Conservation (phyloP, 2,888 invertebrate genomes). For the Idaea straminata region DNA sequence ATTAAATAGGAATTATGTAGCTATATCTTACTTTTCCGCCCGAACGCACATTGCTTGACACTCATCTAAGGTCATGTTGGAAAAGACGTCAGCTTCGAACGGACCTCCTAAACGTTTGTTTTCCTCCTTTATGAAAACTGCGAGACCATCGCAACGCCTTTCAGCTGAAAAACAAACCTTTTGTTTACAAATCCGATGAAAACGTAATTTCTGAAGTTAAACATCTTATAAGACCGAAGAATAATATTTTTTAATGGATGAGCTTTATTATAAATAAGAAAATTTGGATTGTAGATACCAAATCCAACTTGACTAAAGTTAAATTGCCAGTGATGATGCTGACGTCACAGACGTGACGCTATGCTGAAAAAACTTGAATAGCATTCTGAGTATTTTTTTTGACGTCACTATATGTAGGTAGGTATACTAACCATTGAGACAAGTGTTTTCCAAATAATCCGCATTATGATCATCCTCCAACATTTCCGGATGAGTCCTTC, state of each 20-base stretch:
- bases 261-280: neutral
- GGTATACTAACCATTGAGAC: slow-evolving; percentile 85
- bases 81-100: slow-evolving; percentile 92
- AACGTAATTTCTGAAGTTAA: neutral
- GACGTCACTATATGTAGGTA: too few species aligned
- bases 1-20: neutral
- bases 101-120: slow-evolving; percentile 93
- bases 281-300: neutral
- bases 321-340: too few species aligned
- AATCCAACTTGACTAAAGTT: neutral
- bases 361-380: too few species aligned
- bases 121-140: slow-evolving; percentile 94
- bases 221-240: too few species aligned
- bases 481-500: slow-evolving; percentile 91
- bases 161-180: slow-evolving; percentile 80
- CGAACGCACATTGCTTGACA: slow-evolving; percentile 93
- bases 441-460: slow-evolving; percentile 95
- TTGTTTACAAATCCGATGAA: neutral
- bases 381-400: too few species aligned
- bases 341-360: too few species aligned
- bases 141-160: slow-evolving; percentile 90
- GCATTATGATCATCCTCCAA: slow-evolving; percentile 92
- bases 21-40: slow-evolving; percentile 86
- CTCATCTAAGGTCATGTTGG: slow-evolving; percentile 91
- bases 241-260: too few species aligned